Base-by-base conservation (phyloP, 2,888 invertebrate genomes). In the Bimastos eiseni region DNA sequence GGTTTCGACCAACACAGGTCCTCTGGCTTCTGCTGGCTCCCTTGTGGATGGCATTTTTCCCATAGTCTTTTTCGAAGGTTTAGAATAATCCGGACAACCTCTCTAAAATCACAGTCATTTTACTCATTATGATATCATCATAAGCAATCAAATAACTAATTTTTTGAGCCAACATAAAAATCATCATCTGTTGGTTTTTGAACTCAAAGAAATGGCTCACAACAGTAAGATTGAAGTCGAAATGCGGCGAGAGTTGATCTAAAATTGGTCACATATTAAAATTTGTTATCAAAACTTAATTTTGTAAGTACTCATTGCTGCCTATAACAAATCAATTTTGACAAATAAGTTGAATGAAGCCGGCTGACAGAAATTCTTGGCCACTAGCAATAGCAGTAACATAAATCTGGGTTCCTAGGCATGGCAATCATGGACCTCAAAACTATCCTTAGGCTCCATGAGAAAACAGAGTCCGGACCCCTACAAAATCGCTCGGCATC, bases 1-100 rank as follows among this genome's bases (percentile, higher is more conserved):
- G 49, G 96, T 95, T 55, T 96, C 94, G 92, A 95, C 70, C 70
- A 70, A n/a, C 8, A 8, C 70, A 70, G 70, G 70, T n/a, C 1
- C n/a, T n/a, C 70, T n/a, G 70, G n/a, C 70, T 3, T 70, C 70
- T n/a, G 4, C 70, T 70, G 70, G 30, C n/a, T 8, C 0, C 70
- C 70, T n/a, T 11, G 6, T 70, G 30, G 70, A 17, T n/a, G 11
- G 70, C 70, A 8, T 13, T n/a, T 70, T 70, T 8, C 11, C n/a
- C n/a, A n/a, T 13, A 15, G 17, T 8, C 70, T 70, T 70, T 70
- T 70, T 30, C n/a, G 70, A 70, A 70, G 70, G 0, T 70, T 30
- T 34, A 34, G 86, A 86, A 37, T 86, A 86, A 86, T 86, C 86
- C 6, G 86, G 86, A 86, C 86, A 86, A 86, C 86, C 86, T 86